Base-by-base conservation (phyloP, 2,888 invertebrate species). In the Exocentrus adspersus region DNA sequence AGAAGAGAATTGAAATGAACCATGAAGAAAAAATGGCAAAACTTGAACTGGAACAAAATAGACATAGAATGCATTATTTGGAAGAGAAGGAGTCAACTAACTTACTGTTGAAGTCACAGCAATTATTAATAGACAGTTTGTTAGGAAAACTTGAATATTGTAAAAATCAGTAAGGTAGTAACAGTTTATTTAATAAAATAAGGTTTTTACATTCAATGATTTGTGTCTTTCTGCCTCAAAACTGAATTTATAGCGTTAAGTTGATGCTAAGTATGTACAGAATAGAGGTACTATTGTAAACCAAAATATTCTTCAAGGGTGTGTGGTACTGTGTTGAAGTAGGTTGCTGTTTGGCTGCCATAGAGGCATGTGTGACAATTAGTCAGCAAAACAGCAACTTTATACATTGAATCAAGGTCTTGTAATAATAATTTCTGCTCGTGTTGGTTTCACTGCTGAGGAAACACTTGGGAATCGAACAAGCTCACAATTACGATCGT, bases 341-440 rank as follows among this genome's bases (percentile, higher is more conserved):
- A 62, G 6, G 14, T 10, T 16, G 58, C 43, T 43, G 58, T 58
- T 30, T 58, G 43, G 42, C 51, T 43, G 9, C 62, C 28, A 62
- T 58, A 62, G 19, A 62, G 21, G 21, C 58, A 62, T 28, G 62
- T 61, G 64, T 69, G 69, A 28, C 65, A 65, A 21, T 68, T 70
- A 3, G 68, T 70, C 5, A 68, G 54, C 16, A 70, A 17, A 10
- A 67, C 61, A 51, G 56, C 62, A 17, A 62, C 61, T 53, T 61
- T 68, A 53, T 64, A 65, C 57, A 66, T 54, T 6, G 43, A 16
- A 20, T 58, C 58, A 10, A 68, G 20, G 45, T 70, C 65, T 64
- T 68, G 65, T 21, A 69, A 24, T 10, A 69, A 54, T 2, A 71
- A 51, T 59, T 70, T 70, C 58, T 64, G 59, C n/a, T n/a, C n/a